Conservation (phyloP, 2,888 invertebrate genomes). For the Drosophila eohydei region DNA sequence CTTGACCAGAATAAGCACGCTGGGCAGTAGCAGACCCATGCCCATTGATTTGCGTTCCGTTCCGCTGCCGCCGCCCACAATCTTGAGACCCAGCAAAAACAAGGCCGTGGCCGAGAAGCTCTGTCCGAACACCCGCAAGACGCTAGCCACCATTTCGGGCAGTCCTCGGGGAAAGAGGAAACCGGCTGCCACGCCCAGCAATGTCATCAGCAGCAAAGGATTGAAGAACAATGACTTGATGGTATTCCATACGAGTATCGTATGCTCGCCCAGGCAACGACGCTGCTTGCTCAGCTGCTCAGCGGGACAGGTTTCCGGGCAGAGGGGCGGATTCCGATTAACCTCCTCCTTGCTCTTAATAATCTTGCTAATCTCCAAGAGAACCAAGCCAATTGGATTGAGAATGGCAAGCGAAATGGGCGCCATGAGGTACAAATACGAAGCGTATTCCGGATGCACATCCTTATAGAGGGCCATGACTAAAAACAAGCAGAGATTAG, state of each 20-base stretch:
- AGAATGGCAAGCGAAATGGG: conserved; percentile 96
- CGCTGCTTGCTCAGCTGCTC: conserved; percentile 75
- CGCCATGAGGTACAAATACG: conserved; percentile 96
- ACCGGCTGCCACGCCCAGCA: conserved; percentile 95
- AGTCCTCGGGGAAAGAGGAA: conserved; percentile 91
- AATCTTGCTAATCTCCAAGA: conserved; percentile 91
- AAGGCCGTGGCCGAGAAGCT: conserved; percentile 96
- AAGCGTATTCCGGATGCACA: conserved; percentile 94
- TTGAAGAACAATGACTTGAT: conserved; percentile 92
- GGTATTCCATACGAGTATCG: conserved; percentile 85
- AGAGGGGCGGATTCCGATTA: conserved; percentile 69
- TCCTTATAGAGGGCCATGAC: conserved; percentile 94
- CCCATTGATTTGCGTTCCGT: conserved; percentile 85
- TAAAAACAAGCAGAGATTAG: conserved; percentile 79
- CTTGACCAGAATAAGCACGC: conserved; percentile 95
- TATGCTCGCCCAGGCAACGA: conserved; percentile 76
- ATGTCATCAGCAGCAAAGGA: conserved; percentile 96
- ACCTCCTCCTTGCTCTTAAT: conserved; percentile 80
- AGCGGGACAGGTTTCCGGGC: conserved; percentile 80
- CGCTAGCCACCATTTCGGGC: conserved; percentile 90
- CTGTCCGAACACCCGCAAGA: conserved; percentile 92
- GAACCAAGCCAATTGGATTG: conserved; percentile 95
- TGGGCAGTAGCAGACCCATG: conserved; percentile 92
- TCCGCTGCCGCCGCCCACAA: conserved; percentile 95
- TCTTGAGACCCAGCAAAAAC: conserved; percentile 94